Conservation (phyloP, 2,797 vertebrate species). For the Microhierax caerulescens region DNA sequence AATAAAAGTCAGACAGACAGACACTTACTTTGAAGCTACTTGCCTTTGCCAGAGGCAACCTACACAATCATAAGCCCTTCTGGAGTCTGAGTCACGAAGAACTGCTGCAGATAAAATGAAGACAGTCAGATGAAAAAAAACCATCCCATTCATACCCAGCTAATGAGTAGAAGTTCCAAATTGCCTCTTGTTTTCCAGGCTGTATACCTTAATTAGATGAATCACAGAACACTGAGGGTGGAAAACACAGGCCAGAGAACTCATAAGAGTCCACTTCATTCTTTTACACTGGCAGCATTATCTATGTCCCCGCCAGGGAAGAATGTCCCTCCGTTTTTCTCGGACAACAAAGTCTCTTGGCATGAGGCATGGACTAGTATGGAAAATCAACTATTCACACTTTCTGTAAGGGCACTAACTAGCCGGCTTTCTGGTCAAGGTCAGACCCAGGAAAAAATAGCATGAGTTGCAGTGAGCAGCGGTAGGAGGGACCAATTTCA, state of each 20-base stretch:
- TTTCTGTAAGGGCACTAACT: background rate
- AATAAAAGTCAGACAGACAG: slow-evolving; percentile 49
- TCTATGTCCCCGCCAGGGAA: background rate
- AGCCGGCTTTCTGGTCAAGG: background rate
- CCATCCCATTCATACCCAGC: slow-evolving; percentile 17
- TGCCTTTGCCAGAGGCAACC: slow-evolving; percentile 61
- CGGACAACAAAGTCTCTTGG: background rate
- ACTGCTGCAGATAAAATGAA: slow-evolving; percentile 29
- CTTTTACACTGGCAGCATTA: slow-evolving; percentile 36
- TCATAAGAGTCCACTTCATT: slow-evolving; percentile 21
- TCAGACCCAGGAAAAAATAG: background rate
- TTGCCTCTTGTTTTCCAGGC: slow-evolving; percentile 39
- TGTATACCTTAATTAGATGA: slow-evolving; percentile 63
- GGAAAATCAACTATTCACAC: background rate
- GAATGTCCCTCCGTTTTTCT: background rate
- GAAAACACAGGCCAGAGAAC: background rate
- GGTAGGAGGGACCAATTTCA: background rate
- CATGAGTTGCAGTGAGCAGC: background rate
- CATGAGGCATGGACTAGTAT: background rate
- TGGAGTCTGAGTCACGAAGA: slow-evolving; percentile 60
- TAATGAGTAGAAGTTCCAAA: slow-evolving; percentile 46
- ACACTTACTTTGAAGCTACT: slow-evolving; percentile 53
- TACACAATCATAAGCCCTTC: slow-evolving; percentile 50
- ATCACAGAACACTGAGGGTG: slow-evolving; percentile 28
- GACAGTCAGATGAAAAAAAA: slow-evolving; percentile 8